Percentiles rank a stretch among this genome's conserved stretches.
Evolutionary conservation across 1,140 invertebrate species (phyloP).

Genomic region (Lepidurus packardi): DNA sequence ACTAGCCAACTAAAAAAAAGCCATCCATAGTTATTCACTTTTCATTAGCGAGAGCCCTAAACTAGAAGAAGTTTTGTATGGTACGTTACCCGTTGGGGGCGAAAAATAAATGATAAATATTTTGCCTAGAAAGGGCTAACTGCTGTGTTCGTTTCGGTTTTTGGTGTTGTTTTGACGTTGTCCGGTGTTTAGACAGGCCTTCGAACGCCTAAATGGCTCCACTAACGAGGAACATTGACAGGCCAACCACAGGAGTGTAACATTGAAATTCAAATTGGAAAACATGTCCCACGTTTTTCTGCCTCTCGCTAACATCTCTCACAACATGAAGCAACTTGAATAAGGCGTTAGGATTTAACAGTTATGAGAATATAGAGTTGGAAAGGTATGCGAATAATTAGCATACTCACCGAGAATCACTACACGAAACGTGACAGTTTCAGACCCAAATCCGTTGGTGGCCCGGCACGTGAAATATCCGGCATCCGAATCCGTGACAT

Average conservation of each 20-base stretch:
- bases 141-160: not conserved
- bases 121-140: not conserved
- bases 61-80: not conserved
- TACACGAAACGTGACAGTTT: not conserved
- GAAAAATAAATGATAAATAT: not conserved
- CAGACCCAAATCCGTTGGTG: not conserved
- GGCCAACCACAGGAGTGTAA: not conserved
- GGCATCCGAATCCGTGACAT: not conserved
- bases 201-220: not conserved
- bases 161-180: not conserved
- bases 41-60: no score
- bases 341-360: no score
- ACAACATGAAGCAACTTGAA: no score
- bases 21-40: not conserved
- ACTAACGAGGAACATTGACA: not conserved
- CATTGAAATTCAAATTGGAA: conserved; percentile 11
- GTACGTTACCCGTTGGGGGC: not conserved
- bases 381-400: not conserved
- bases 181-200: conserved; percentile 4
- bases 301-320: not conserved
- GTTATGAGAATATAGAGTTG: no score
- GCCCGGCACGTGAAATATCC: conserved; percentile 4
- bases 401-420: not conserved
- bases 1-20: not conserved
- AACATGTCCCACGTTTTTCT: not conserved